Evolutionary conservation across 2,113 vertebrate species (phyloP).

Genomic region (Oncorhynchus tshawytscha): DNA sequence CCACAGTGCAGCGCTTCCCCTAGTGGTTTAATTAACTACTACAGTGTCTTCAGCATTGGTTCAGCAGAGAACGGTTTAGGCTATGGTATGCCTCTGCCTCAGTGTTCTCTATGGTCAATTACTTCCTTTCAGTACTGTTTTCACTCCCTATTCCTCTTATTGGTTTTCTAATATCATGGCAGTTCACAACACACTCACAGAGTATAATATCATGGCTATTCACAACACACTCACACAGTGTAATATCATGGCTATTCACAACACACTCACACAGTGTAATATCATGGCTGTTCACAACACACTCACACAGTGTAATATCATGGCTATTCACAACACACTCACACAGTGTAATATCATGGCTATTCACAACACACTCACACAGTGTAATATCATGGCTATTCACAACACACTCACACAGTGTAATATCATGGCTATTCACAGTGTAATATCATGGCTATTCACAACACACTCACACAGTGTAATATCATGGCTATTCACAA

Average conservation of each 20-base stretch:
- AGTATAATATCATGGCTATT: constrained; percentile 44
- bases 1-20: too few species aligned
- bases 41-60: too few species aligned
- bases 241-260: constrained; percentile 44
- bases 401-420: constrained; percentile 1
- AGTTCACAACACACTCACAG: too few species aligned
- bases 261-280: constrained; percentile 11
- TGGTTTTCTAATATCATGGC: too few species aligned
- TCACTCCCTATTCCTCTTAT: not conserved
- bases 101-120: not conserved
- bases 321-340: constrained; percentile 33
- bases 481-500: constrained; percentile 44
- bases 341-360: constrained; percentile 32
- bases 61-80: too few species aligned
- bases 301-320: constrained; percentile 21
- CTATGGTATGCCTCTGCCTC: too few species aligned
- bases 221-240: not conserved
- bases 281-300: constrained; percentile 39
- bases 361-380: constrained; percentile 20
- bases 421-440: constrained; percentile 44
- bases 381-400: constrained; percentile 44
- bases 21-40: too few species aligned
- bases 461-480: not conserved
- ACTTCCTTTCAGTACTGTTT: not conserved
- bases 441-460: constrained; percentile 46